Percentiles rank a stretch among this genome's conserved stretches.
phyloP scores from a whole-genome alignment of 2,888 invertebrate genomes.

The Nysson spinosus region DNA sequence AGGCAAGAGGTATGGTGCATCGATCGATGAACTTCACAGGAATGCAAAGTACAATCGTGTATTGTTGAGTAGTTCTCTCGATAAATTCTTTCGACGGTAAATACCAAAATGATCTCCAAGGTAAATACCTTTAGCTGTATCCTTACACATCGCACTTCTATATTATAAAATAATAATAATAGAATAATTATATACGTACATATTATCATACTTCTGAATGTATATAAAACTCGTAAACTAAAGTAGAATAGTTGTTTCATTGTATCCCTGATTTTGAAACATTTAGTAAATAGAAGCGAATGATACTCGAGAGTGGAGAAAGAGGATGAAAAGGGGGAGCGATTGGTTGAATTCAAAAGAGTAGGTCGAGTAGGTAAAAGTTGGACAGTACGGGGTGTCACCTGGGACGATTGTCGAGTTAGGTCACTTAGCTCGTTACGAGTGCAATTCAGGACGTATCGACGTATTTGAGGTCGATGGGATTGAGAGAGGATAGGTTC shows the following conservation, averaged over 20 bases:
- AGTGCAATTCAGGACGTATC: conserved; percentile 43
- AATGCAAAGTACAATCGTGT: conserved; percentile 50
- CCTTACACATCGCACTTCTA: no score
- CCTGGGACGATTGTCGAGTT: conserved; percentile 33
- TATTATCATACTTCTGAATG: no score
- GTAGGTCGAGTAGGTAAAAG: conserved; percentile 44
- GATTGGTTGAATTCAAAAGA: conserved; percentile 18
- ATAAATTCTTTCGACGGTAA: conserved; percentile 33
- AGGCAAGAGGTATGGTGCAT: conserved; percentile 27
- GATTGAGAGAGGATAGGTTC: conserved; percentile 29
- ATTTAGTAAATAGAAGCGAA: no score
- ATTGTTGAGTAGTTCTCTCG: conserved; percentile 43
- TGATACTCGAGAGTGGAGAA: no score
- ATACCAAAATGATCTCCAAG: conserved; percentile 6
- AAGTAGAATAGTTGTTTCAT: no score
- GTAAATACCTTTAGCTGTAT: no score
- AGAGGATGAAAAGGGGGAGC: background rate
- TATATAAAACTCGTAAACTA: no score
- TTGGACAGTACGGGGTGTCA: conserved; percentile 21
- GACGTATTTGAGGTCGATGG: conserved; percentile 48
- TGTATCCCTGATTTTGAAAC: no score
- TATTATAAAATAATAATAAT: no score
- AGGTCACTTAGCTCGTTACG: conserved; percentile 55
- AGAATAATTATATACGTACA: no score
- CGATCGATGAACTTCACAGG: conserved; percentile 49